Conservation (phyloP, 1,140 invertebrate species). For the Ceratina australensis region DNA sequence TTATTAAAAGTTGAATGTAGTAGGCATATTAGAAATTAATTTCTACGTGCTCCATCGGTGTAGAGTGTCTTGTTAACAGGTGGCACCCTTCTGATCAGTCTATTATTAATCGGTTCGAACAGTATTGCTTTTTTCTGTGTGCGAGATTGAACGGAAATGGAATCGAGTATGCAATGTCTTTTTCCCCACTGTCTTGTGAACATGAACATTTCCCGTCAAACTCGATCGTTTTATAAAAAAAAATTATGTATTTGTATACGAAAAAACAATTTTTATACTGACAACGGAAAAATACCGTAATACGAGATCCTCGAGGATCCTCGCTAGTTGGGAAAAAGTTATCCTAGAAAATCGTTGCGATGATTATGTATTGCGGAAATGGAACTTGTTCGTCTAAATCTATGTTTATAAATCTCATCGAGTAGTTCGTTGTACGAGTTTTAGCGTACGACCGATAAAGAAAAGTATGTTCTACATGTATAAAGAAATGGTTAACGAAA, state of each 20-base stretch:
- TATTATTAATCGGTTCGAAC: slow-evolving; percentile 4
- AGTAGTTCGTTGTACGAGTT: slow-evolving; percentile 10
- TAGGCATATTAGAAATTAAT: slow-evolving; percentile 36
- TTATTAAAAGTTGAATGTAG: neutral
- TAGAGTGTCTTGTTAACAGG: slow-evolving; percentile 35
- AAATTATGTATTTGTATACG: slow-evolving; percentile 47
- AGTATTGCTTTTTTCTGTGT: slow-evolving; percentile 29
- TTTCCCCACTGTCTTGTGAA: neutral
- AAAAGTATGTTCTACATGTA: slow-evolving; percentile 16
- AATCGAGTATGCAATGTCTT: slow-evolving; percentile 1
- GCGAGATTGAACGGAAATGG: slow-evolving; percentile 1
- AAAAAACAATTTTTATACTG: slow-evolving; percentile 51
- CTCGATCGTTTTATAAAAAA: slow-evolving; percentile 37
- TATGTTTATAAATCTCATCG: slow-evolving; percentile 35
- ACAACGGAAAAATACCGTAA: slow-evolving; percentile 10
- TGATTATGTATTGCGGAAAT: neutral
- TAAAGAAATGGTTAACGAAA: slow-evolving; percentile 15
- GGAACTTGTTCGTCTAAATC: slow-evolving; percentile 17
- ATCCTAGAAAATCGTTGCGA: slow-evolving; percentile 11
- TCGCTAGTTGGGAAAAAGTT: slow-evolving; percentile 15
- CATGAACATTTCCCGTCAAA: slow-evolving; percentile 8
- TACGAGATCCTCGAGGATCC: neutral
- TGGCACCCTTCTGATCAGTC: slow-evolving; percentile 34
- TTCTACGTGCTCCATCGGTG: slow-evolving; percentile 38
- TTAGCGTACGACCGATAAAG: slow-evolving; percentile 4